phyloP scores from a whole-genome alignment of 1,140 invertebrate genomes.

The Cyclina sinensis region DNA sequence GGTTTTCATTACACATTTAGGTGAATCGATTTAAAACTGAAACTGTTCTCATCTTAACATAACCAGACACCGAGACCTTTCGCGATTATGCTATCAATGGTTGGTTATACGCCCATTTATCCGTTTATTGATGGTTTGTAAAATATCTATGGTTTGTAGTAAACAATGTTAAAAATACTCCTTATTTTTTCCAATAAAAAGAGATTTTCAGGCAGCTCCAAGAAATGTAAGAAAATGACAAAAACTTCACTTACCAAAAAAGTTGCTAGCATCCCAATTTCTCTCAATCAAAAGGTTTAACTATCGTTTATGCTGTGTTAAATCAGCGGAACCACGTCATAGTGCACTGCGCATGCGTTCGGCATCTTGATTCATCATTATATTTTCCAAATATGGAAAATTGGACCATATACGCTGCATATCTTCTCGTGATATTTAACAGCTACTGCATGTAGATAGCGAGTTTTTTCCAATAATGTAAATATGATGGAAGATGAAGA shows the following conservation, averaged over 20 bases:
- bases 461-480: not conserved
- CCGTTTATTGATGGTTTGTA: not conserved
- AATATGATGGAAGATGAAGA: not conserved
- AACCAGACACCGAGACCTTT: too few relatives aligned
- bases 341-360: constrained; percentile 21
- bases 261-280: not conserved
- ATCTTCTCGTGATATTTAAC: constrained; percentile 9
- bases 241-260: constrained; percentile 13
- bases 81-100: too few relatives aligned
- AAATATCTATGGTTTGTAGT: too few relatives aligned
- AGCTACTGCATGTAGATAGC: constrained; percentile 22
- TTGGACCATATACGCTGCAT: constrained; percentile 43
- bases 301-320: not conserved
- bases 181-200: not conserved
- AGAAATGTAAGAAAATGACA: too few relatives aligned
- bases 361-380: constrained; percentile 40
- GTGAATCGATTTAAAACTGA: too few relatives aligned
- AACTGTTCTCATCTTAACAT: too few relatives aligned
- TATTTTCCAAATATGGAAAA: constrained; percentile 47
- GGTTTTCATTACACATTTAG: too few relatives aligned
- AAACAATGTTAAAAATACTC: too few relatives aligned
- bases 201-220: too few relatives aligned
- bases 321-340: constrained; percentile 42
- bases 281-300: not conserved
- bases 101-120: not conserved